Base-by-base conservation (phyloP, 1,140 invertebrate genomes). In the Drosophila kikkawai region DNA sequence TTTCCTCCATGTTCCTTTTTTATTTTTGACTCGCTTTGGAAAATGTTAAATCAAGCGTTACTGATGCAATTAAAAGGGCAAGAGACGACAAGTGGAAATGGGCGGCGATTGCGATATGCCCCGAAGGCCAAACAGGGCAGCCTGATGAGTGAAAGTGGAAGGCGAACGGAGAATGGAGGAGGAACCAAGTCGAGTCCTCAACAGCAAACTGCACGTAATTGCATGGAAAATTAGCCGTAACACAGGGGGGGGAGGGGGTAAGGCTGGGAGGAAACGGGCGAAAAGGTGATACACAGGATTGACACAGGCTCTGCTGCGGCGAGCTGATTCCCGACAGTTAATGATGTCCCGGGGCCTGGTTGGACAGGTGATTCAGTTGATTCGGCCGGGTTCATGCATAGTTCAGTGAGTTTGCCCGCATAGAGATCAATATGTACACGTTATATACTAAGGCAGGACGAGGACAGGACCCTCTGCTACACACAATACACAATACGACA, bases 61-160 rank as follows among this genome's bases (percentile, higher is more conserved):
- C 67, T 90, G 75, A 88, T 91, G 82, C 86, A 90, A 88, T 88
- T 88, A 88, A 88, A 85, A 85, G 74, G 56, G 26, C 36, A 53
- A 55, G 39, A 17, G 26, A 29, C 6, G 26, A 29, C 26, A 29
- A 29, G 26, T 29, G 26, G 47, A 55, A 59, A 29, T 36, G 59
- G 15, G 22, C 44, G 29, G 34, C 51, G 53, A 56, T 22, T 61
- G 26, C 60, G 71, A 75, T 57, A 41, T 66, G 29, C 63, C 63
- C 75, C 75, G 51, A 69, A 61, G 75, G 75, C 65, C 39, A 69
- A 34, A 39, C 55, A 51, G 55, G 70, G 73, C 70, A 74, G 41
- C 69, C 17, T 34, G 68, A 19, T 26, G 45, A 74, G 68, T 73
- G 69, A 73, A 59, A 71, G 53, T 73, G 53, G 69, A 42, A 50